These are phyloP conservation scores for Parnassius mnemosyne DNA, from an alignment of 2,888 invertebrate genomes.

Conservation along the genomic window DNA sequence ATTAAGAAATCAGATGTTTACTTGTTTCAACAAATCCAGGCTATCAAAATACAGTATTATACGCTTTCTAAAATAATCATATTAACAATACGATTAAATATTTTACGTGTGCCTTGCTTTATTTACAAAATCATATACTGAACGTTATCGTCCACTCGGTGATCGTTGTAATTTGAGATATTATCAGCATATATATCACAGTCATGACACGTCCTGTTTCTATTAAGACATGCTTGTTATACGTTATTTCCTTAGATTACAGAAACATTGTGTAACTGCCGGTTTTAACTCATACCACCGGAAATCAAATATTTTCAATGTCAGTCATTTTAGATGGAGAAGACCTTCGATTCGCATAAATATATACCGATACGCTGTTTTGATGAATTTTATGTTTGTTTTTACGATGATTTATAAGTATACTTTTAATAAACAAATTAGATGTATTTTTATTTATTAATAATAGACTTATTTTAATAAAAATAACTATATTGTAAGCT, in stretches of 20 bases:
- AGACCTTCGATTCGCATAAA: slow-evolving; percentile 22
- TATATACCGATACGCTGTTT: not conserved
- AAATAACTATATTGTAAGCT: too few relatives aligned
- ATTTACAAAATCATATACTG: too few relatives aligned
- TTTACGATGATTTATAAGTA: too few relatives aligned
- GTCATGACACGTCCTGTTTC: slow-evolving; percentile 5
- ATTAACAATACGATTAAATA: not conserved
- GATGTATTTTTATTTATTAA: too few relatives aligned
- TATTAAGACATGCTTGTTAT: slow-evolving; percentile 20
- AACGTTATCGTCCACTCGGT: too few relatives aligned
- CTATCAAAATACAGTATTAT: not conserved
- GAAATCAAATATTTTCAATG: slow-evolving; percentile 28
- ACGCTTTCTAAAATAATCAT: too few relatives aligned
- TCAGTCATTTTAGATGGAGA: slow-evolving; percentile 18
- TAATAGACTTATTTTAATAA: too few relatives aligned
- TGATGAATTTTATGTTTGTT: not conserved
- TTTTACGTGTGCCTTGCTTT: too few relatives aligned
- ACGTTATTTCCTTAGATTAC: slow-evolving; percentile 20
- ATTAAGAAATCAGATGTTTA: slow-evolving; percentile 7
- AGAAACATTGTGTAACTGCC: slow-evolving; percentile 21
- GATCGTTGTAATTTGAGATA: not conserved
- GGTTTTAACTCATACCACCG: slow-evolving; percentile 16
- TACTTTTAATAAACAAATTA: too few relatives aligned
- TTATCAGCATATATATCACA: not conserved
- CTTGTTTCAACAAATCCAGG: slow-evolving; percentile 5